Conservation (phyloP, 2,113 vertebrate genomes). For the Melanocharis versteri region DNA sequence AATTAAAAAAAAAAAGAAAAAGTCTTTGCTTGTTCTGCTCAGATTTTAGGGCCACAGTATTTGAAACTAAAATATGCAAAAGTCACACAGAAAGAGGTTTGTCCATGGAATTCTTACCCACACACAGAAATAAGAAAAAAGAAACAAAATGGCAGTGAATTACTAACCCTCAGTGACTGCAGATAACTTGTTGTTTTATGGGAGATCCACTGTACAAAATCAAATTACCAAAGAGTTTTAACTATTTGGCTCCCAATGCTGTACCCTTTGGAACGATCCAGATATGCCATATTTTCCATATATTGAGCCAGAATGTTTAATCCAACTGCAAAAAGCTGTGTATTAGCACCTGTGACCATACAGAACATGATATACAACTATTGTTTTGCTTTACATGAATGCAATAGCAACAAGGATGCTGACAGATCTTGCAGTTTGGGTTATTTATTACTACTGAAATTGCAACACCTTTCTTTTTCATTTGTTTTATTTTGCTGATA, state of each 20-base stretch:
- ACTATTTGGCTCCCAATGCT: not conserved
- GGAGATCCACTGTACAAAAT: not conserved
- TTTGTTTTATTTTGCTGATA: not conserved
- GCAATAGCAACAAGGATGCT: not conserved
- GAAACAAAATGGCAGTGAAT: not conserved
- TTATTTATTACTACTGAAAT: not conserved
- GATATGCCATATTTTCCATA: not conserved
- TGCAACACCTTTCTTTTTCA: not conserved
- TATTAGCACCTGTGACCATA: not conserved
- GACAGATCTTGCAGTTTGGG: not conserved
- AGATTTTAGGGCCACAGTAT: not conserved
- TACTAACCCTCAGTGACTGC: not conserved
- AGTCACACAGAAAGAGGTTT: not conserved
- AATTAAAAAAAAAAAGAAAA: not conserved
- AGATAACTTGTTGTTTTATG: not conserved
- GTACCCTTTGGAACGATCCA: not conserved
- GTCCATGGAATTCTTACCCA: not conserved
- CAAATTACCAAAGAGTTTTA: not conserved
- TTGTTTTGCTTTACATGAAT: not conserved
- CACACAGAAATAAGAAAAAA: not conserved
- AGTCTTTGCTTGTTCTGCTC: not conserved
- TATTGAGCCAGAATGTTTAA: not conserved
- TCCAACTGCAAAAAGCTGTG: not conserved
- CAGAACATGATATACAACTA: not conserved
- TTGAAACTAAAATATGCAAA: not conserved